Evolutionary conservation across 2,888 invertebrate genomes (phyloP), one percentile per base, ranked within the genome.

Genomic region (Luffia ferchaultella): DNA sequence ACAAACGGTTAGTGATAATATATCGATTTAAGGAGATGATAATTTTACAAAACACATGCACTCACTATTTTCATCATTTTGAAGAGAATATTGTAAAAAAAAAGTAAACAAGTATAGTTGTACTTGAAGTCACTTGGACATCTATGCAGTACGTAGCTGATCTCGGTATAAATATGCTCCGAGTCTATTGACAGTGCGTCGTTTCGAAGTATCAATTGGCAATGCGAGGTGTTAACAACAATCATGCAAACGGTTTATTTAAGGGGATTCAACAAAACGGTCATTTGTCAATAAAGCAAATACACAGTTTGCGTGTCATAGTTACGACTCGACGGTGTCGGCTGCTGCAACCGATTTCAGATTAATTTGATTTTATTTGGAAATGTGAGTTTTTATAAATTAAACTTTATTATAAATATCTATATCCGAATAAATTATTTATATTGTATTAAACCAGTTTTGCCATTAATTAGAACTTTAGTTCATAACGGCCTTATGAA

Each of bases 1-100:
- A n/a, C n/a, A n/a, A n/a, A n/a, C n/a, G n/a, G n/a, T n/a, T n/a
- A n/a, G n/a, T n/a, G n/a, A n/a, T n/a, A n/a, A n/a, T n/a, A n/a
- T n/a, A n/a, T n/a, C n/a, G n/a, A n/a, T n/a, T n/a, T n/a, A n/a
- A n/a, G n/a, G n/a, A n/a, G n/a, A 16, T n/a, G n/a, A 42, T 16
- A 20, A 20, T 40, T 45, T 1, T 16, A 50, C 50, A 19, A 44
- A 47, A 54, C 42, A 52, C 50, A 52, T 44, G 2, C 49, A 76
- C 80, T 82, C 65, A 83, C 82, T 56, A 77, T 72, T 66, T 78
- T 82, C 72, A 79, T 70, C 78, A 80, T 83, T 62, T 71, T 73
- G 61, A 51, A 18, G 53, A 54, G 50, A 48, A 48, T 18, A 20
- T 51, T 48, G 42, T 20, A n/a, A n/a, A n/a, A n/a, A n/a, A n/a